Conservation (phyloP, 2,888 invertebrate species). For the Galeopsomyia nigrocyanea region DNA sequence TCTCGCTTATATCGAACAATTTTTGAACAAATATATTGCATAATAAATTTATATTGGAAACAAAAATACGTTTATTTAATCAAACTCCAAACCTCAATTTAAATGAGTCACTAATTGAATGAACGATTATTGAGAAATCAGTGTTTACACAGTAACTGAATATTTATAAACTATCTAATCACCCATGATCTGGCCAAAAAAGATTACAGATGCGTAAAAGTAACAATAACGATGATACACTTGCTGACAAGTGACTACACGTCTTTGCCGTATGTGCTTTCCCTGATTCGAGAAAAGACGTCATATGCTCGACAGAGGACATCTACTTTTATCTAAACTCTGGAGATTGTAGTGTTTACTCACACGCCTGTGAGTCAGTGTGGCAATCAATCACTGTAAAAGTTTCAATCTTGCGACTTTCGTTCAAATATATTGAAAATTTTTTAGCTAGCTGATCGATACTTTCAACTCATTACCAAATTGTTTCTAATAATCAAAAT, state of each 20-base stretch:
- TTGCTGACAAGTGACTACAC: conserved; percentile 54
- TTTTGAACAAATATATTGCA: background rate
- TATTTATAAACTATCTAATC: background rate
- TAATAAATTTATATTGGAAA: conserved; percentile 23
- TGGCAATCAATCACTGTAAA: no score
- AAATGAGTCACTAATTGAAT: no score
- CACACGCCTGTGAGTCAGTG: no score
- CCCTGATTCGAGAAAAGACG: background rate
- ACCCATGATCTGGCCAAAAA: background rate
- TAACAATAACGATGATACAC: conserved; percentile 58
- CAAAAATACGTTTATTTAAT: background rate
- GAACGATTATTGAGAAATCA: no score
- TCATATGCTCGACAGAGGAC: conserved; percentile 8
- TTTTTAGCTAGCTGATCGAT: no score
- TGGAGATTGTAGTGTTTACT: no score
- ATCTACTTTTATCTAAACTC: conserved; percentile 12
- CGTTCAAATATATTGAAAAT: no score
- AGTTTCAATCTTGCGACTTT: no score
- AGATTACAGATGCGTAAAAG: conserved; percentile 20
- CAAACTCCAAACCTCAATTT: no score
- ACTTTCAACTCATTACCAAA: no score
- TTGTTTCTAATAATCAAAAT: no score
- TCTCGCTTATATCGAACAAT: background rate
- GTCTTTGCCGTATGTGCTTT: conserved; percentile 55
- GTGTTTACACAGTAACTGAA: no score